phyloP scores from a whole-genome alignment of 2,888 invertebrate genomes.

The Ochropacha duplaris region DNA sequence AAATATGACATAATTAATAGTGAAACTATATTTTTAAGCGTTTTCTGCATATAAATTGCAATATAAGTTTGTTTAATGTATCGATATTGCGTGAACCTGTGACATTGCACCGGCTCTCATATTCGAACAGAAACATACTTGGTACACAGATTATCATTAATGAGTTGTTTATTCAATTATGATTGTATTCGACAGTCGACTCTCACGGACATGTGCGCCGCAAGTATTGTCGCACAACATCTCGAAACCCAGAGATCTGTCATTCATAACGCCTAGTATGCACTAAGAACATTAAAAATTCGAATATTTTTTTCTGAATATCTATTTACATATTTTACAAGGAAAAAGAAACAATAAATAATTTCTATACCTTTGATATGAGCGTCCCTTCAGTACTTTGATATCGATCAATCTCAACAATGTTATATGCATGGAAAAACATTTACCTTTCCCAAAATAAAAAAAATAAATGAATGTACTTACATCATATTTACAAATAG shows the following conservation, averaged over 20 bases:
- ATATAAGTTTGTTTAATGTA: constrained; percentile 5
- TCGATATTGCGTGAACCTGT: not conserved
- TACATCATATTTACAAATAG: constrained; percentile 59
- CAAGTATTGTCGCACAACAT: constrained; percentile 17
- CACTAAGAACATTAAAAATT: constrained; percentile 58
- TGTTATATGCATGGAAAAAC: constrained; percentile 39
- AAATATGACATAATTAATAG: no score
- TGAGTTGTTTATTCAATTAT: not conserved
- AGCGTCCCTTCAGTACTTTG: constrained; percentile 65
- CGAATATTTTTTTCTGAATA: constrained; percentile 56
- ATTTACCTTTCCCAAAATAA: constrained; percentile 33
- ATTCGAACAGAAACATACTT: not conserved
- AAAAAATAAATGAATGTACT: constrained; percentile 52
- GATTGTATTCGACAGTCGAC: not conserved
- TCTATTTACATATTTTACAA: constrained; percentile 81
- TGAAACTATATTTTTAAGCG: constrained; percentile 8
- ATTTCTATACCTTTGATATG: constrained; percentile 79
- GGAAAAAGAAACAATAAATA: constrained; percentile 73
- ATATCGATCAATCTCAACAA: constrained; percentile 50
- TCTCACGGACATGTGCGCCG: not conserved
- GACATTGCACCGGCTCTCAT: not conserved
- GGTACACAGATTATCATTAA: not conserved
- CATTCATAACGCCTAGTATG: constrained; percentile 58
- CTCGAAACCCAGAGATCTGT: constrained; percentile 48
- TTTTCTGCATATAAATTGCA: constrained; percentile 16